Percentiles rank a stretch among this genome's conserved stretches.
Evolutionary conservation across 2,888 invertebrate genomes (phyloP).

Genomic region (Lithophane socia): DNA sequence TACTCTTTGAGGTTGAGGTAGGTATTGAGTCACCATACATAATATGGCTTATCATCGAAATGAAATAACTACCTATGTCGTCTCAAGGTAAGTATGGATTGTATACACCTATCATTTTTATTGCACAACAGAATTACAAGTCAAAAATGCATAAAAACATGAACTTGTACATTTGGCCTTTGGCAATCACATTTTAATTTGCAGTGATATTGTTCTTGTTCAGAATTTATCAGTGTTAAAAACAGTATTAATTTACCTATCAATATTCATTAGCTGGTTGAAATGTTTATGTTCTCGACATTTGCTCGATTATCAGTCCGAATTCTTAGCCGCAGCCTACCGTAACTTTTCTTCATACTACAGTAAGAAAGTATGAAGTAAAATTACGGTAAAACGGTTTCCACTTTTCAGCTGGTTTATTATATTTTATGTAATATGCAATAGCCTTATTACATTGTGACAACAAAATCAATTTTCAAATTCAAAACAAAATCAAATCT

Average conservation of each 20-base stretch:
- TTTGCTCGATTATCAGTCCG: too few species aligned
- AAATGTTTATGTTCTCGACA: not conserved
- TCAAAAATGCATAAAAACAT: not conserved
- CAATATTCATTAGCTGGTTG: too few species aligned
- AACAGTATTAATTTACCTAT: not conserved
- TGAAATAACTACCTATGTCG: constrained; percentile 28
- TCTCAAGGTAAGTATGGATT: constrained; percentile 8
- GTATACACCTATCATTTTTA: constrained; percentile 15
- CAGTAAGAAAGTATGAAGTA: too few species aligned
- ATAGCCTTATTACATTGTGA: not conserved
- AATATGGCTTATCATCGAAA: constrained; percentile 23
- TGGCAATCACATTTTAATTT: not conserved
- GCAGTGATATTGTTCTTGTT: not conserved
- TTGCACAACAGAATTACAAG: constrained; percentile 25
- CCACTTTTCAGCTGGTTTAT: too few species aligned
- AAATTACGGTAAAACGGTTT: not conserved
- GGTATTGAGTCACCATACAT: constrained; percentile 29
- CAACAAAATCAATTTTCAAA: not conserved
- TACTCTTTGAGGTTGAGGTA: too few species aligned
- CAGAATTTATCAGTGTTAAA: not conserved
- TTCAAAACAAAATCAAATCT: too few species aligned
- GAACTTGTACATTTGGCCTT: not conserved
- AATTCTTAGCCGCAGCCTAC: too few species aligned
- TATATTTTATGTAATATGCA: too few species aligned
- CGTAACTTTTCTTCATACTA: too few species aligned